Evolutionary conservation across 2,888 invertebrate species (phyloP), one percentile per base, ranked within the genome.

Genomic region (Ceraclea dissimilis): DNA sequence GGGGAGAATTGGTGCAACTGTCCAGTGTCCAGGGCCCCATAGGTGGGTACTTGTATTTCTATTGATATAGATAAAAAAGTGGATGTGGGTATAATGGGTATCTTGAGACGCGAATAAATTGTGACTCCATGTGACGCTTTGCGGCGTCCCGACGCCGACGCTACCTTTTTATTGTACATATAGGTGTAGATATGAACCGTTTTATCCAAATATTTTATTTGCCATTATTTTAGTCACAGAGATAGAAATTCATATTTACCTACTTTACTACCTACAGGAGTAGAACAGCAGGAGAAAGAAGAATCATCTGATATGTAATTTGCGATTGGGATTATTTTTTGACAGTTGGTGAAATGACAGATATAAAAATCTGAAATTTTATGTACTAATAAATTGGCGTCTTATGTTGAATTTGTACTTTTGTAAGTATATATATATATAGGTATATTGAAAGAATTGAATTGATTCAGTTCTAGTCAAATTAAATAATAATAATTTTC

Each of bases 91-190:
- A 61, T 59, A 61, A 59, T 61, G 61, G 59, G 59, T 59, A 59
- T 61, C 61, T 61, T 57, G 61, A 61, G 61, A 61, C 59, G 61
- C 61, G 61, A 61, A 61, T 61, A 61, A 61, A 61, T 61, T 61
- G 61, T 61, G 61, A 61, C 59, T 61, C 60, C 60, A 57, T 47
- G 19, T 50, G 55, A 53, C 53, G 53, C 17, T 26, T 10, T 11
- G 22, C 44, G 49, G 52, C 52, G 56, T 33, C 34, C 39, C 48
- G 44, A 44, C 31, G 52, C 50, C 17, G 55, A 39, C 39, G 48
- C 17, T 33, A 39, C 52, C 46, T 33, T 56, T 56, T 55, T 55
- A 51, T 56, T 56, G 26, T 6, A 26, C 26, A 26, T 10, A 4
- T 51, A 26, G 39, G 20, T 50, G 18, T 50, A 50, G 22, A 18